A percentile compares a stretch with the other conserved stretches of the same genome.
phyloP scores from a whole-genome alignment of 2,113 vertebrate genomes.

The Anarrhichthys ocellatus region DNA sequence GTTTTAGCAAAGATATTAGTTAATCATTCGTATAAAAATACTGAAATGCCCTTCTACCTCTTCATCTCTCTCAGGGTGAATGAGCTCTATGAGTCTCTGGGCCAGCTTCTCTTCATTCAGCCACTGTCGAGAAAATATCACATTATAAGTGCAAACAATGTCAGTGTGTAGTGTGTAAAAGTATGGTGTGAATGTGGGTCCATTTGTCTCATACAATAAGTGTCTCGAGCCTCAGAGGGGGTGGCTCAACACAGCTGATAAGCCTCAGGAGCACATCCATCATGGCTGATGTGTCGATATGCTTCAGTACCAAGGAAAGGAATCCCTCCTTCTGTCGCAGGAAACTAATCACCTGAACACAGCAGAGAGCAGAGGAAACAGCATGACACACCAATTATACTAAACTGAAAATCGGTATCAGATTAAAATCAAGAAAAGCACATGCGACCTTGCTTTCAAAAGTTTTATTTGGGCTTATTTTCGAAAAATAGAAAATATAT shows the following conservation, averaged over 20 bases:
- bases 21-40: neutral
- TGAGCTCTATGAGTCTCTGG: constrained; percentile 93
- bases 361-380: constrained; percentile 15
- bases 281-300: constrained; percentile 96
- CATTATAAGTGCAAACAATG: constrained; percentile 5
- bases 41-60: constrained; percentile 84
- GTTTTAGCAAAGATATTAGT: neutral
- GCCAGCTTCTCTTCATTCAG: constrained; percentile 92
- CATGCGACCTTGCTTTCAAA: neutral
- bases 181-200: neutral
- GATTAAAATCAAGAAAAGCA: neutral
- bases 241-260: constrained; percentile 95
- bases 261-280: constrained; percentile 96
- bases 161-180: neutral
- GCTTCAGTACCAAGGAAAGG: constrained; percentile 90
- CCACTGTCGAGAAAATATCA: constrained; percentile 85
- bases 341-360: constrained; percentile 89
- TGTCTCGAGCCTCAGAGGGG: constrained; percentile 90
- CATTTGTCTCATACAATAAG: constrained; percentile 85
- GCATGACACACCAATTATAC: neutral
- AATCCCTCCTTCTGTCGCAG: constrained; percentile 91
- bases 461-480: neutral
- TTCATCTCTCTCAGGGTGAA: constrained; percentile 92
- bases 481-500: neutral
- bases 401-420: neutral